phyloP scores from a whole-genome alignment of 2,888 invertebrate species.

The Lochmaea crataegi region DNA sequence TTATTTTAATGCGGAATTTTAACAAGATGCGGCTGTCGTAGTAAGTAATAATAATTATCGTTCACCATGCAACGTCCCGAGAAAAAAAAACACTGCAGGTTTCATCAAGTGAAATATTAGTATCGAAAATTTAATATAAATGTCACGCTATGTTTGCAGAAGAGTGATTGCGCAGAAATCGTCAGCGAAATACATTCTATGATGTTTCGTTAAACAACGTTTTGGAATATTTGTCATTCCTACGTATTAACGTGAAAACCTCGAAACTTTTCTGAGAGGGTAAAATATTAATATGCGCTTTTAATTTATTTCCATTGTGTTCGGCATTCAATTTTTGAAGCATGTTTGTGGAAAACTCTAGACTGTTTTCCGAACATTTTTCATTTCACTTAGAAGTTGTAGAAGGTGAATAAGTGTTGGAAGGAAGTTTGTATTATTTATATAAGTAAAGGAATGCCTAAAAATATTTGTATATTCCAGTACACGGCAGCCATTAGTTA shows the following conservation, averaged over 20 bases:
- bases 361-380: neutral
- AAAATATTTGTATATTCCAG: no score
- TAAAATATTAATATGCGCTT: neutral
- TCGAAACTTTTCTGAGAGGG: neutral
- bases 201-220: neutral
- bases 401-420: no score
- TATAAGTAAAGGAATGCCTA: no score
- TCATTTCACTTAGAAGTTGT: neutral
- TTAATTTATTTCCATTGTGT: neutral
- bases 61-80: conserved; percentile 1
- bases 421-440: no score
- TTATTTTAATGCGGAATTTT: conserved; percentile 2
- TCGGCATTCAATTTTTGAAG: neutral
- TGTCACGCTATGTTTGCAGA: conserved; percentile 11
- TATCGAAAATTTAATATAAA: conserved; percentile 13
- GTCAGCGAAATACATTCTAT: neutral
- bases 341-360: neutral
- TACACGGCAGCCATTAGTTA: no score
- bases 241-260: neutral
- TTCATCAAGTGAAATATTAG: conserved; percentile 9
- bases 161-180: conserved; percentile 7
- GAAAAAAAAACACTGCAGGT: conserved; percentile 13
- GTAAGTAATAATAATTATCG: neutral
- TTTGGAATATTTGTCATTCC: neutral
- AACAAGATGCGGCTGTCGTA: conserved; percentile 10